Evolutionary conservation across 2,113 vertebrate genomes (phyloP), one percentile per base, ranked within the genome.

Genomic region (Saguinus midas): DNA sequence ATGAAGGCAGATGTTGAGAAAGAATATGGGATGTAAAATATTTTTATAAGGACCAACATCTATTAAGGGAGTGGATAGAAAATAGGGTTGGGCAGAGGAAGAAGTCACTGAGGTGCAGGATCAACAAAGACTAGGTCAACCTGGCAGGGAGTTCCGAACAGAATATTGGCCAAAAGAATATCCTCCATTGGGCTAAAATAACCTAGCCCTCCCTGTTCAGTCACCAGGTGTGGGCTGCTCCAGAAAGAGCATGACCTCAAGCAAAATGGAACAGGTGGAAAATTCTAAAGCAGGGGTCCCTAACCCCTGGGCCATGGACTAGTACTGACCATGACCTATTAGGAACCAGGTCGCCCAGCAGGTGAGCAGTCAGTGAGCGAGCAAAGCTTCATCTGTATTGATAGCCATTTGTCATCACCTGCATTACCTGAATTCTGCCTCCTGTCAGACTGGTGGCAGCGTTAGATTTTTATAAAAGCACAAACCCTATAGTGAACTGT

Each of bases 121-220:
- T 18, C 43, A 57, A 8, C 35, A 23, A 48, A 94, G 20, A 2
- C 9, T 12, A 37, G 20, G 68, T 25, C 4, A 37, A 52, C 10
- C 32, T 10, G 7, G 25, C 40, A 76, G 17, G 72, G 50, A 75
- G 27, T 43, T 55, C n/a, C 18, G n/a, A 21, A 32, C 25, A 18
- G 20, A 75, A 40, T 11, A 64, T 10, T 73, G 27, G 43, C 57
- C 45, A 27, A 16, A 14, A 43, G 35, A 61, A 8, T 10, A 4
- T 4, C 14, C 20, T 3, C 72, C 17, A 40, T 0, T 76, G 43
- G 2, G 35, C 13, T 4, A 0, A 61, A 50, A 35, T 9, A 23
- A 55, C 43, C 57, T 9, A 20, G 20, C 37, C 20, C 13, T 57
- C 37, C 40, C 58, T 29, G 6, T 10, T 75, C 32, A 35, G 3